Base-by-base conservation (phyloP, 2,797 vertebrate genomes). In the Hapalemur alaotrensis region DNA sequence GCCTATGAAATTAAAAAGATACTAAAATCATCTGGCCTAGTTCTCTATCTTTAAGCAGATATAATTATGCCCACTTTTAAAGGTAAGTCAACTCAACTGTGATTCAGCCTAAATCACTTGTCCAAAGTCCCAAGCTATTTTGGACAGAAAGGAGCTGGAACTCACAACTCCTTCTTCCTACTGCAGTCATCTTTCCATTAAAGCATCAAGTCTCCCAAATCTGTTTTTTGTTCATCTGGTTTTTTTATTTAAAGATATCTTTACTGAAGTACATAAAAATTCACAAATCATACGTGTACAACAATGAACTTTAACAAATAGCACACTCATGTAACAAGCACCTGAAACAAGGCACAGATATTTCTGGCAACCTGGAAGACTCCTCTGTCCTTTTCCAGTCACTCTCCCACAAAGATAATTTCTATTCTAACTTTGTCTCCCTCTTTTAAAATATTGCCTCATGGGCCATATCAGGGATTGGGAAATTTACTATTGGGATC, bases 101-200 rank as follows among this genome's bases (percentile, higher is more conserved):
- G 35, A 92, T 72, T 69, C 38, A 95, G 28, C 14, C 28, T 52
- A 82, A 67, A 4, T 63, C 52, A 87, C 59, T 92, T 93, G 43
- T 23, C 59, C 23, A 86, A 59, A 20, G 54, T 79, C 35, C 15
- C 13, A 35, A 35, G 80, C 18, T 94, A 54, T 11, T 93, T 89
- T 90, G 41, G 38, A 63, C 46, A 54, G 25, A 88, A 91, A 89
- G 41, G 12, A 78, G 4, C 41, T 95, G 17, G 18, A 83, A 54
- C 57, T 69, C 63, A 63, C 48, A 82, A 91, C 41, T 88, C 65
- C 63, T 93, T 94, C 59, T 94, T 95, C 59, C 67, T 61, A 79
- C 4, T 65, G 17, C 10, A 70, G 4, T 76, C 35, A 5, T 80
- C 41, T 94, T 81, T 82, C 48, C 70, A 48, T 35, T 65, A 84